These are phyloP conservation scores for Icerya purchasi DNA, from an alignment of 2,888 invertebrate species.

Conservation along the genomic window DNA sequence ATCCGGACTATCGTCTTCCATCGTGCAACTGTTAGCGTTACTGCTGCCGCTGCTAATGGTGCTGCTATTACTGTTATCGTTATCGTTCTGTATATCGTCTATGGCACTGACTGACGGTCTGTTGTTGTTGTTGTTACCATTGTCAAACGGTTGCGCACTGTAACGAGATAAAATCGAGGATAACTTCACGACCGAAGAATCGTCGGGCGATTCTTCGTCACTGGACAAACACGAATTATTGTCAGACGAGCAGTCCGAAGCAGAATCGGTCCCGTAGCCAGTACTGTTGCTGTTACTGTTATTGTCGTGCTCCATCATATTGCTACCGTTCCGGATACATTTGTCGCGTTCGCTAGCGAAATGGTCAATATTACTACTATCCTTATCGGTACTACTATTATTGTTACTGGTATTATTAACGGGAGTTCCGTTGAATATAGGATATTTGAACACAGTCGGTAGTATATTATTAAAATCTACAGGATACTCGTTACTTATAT, in stretches of 20 bases:
- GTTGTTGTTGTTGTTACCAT: no score
- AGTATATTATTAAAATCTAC: slow-evolving; percentile 7
- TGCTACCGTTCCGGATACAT: background rate
- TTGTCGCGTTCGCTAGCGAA: slow-evolving; percentile 19
- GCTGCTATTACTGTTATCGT: background rate
- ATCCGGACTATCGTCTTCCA: background rate
- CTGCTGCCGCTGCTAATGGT: background rate
- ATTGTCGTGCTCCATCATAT: no score
- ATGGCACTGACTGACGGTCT: no score
- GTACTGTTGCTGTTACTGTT: no score
- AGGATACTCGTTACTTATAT: background rate
- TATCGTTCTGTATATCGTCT: no score
- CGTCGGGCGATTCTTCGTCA: background rate
- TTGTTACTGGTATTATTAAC: slow-evolving; percentile 1
- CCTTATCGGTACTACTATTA: slow-evolving; percentile 3
- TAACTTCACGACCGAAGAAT: no score
- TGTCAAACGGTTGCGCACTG: no score
- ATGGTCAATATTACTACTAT: slow-evolving; percentile 20
- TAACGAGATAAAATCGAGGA: no score
- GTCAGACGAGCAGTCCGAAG: no score
- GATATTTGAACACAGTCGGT: slow-evolving; percentile 12
- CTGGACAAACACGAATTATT: background rate
- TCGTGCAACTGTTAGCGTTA: background rate
- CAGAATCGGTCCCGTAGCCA: no score
- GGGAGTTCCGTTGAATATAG: slow-evolving; percentile 8